These are phyloP conservation scores for Heteromormyrus szaboi DNA, from an alignment of 2,797 vertebrate genomes.

Conservation along the genomic window DNA sequence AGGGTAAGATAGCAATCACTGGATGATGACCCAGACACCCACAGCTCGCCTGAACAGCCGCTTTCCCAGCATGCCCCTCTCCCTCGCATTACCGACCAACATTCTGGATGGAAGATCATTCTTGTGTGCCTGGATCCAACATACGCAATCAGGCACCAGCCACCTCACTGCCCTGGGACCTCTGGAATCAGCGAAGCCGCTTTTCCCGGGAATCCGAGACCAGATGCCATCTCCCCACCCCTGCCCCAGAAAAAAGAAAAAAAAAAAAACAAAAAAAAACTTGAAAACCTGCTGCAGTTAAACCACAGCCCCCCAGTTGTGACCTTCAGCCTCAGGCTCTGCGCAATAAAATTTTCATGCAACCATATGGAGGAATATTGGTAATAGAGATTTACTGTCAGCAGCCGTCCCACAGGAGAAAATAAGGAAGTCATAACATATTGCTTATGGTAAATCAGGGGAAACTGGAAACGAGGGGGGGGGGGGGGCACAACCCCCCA, in stretches of 20 bases:
- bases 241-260: background rate
- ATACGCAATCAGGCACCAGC: background rate
- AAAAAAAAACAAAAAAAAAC: background rate
- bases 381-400: conserved; percentile 90
- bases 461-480: conserved; percentile 64
- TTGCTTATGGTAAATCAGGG: conserved; percentile 84
- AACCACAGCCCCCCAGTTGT: conserved; percentile 80
- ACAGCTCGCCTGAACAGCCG: background rate
- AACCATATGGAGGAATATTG: conserved; percentile 87
- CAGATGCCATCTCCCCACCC: conserved; percentile 71
- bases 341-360: conserved; percentile 84
- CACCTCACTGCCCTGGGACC: background rate
- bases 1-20: background rate
- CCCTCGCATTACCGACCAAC: background rate
- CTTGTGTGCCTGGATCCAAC: background rate
- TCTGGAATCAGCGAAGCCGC: conserved; percentile 51
- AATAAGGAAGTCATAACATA: conserved; percentile 85
- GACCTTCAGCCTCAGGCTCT: conserved; percentile 79
- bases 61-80: background rate
- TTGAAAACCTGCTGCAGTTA: conserved; percentile 72
- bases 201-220: conserved; percentile 70
- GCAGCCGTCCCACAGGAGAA: conserved; percentile 78
- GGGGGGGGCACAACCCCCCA: conserved; percentile 65
- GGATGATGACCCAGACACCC: background rate
- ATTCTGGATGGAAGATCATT: conserved; percentile 21